These are phyloP conservation scores for Bolborhynchus lineola DNA, from an alignment of 2,113 vertebrate genomes.

Conservation along the genomic window DNA sequence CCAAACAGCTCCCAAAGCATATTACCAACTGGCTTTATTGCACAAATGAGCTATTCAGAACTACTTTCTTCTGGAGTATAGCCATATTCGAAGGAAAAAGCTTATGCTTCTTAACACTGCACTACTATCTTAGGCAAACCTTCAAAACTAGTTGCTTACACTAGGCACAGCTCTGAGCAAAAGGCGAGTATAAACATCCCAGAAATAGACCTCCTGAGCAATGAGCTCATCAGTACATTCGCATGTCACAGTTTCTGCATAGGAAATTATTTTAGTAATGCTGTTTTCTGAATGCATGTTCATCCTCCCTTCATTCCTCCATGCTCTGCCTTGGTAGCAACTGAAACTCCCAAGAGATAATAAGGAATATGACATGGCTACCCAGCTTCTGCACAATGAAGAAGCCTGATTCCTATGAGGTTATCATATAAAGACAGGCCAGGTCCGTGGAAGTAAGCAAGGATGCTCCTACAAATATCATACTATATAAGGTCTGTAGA, in stretches of 20 bases:
- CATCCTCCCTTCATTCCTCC: not conserved
- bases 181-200: not conserved
- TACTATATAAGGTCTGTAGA: not conserved
- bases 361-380: not conserved
- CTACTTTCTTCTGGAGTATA: not conserved
- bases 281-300: not conserved
- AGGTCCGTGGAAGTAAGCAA: not conserved
- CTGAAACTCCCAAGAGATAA: not conserved
- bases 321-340: not conserved
- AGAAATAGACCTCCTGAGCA: constrained; percentile 7
- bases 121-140: not conserved
- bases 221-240: not conserved
- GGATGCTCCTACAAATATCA: not conserved
- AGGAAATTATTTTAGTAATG: not conserved
- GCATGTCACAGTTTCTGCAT: not conserved
- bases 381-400: not conserved
- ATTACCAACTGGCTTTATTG: constrained; percentile 7
- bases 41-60: not conserved
- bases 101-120: not conserved
- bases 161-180: not conserved
- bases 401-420: not conserved
- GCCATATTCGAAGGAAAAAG: not conserved
- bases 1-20: constrained; percentile 4
- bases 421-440: not conserved
- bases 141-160: not conserved